Percentiles rank a stretch among this genome's conserved stretches.
Evolutionary conservation across 1,140 invertebrate species (phyloP).

Genomic region (Atopsyche davidsoni): DNA sequence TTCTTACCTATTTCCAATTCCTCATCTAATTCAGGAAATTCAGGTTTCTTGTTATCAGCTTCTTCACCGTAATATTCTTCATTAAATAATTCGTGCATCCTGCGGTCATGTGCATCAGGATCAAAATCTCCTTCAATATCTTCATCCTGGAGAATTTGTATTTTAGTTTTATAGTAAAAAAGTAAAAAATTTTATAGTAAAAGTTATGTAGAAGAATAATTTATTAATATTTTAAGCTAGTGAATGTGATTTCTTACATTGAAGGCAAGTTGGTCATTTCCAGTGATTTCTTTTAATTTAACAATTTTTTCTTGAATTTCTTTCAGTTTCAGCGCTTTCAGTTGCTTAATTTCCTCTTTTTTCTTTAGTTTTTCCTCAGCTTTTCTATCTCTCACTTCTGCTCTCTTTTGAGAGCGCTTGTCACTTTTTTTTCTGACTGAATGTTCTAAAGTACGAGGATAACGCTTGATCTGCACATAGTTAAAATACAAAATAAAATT

Average conservation of each 20-base stretch:
- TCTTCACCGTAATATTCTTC: constrained; percentile 76
- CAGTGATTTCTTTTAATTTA: constrained; percentile 85
- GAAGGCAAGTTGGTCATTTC: constrained; percentile 61
- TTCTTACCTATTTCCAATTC: constrained; percentile 56
- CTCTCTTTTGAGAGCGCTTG: constrained; percentile 69
- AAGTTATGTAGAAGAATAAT: too few relatives aligned
- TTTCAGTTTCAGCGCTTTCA: constrained; percentile 82
- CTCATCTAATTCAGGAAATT: constrained; percentile 75
- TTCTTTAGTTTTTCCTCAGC: constrained; percentile 75
- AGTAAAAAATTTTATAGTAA: neutral
- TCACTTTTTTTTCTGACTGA: constrained; percentile 77
- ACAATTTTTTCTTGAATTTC: constrained; percentile 88
- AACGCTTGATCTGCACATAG: constrained; percentile 67
- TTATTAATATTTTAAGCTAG: too few relatives aligned
- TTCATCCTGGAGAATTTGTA: constrained; percentile 46
- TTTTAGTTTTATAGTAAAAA: neutral
- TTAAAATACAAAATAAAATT: too few relatives aligned
- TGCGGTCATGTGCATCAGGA: constrained; percentile 77
- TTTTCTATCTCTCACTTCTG: constrained; percentile 71
- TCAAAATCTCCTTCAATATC: constrained; percentile 89
- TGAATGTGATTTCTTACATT: constrained; percentile 42
- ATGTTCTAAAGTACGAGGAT: constrained; percentile 81
- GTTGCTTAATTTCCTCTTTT: constrained; percentile 77
- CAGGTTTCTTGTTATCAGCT: constrained; percentile 69
- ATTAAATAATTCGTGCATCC: constrained; percentile 83